These are phyloP conservation scores for Rhynchophorus ferrugineus DNA, from an alignment of 1,140 invertebrate genomes.

Conservation along the genomic window DNA sequence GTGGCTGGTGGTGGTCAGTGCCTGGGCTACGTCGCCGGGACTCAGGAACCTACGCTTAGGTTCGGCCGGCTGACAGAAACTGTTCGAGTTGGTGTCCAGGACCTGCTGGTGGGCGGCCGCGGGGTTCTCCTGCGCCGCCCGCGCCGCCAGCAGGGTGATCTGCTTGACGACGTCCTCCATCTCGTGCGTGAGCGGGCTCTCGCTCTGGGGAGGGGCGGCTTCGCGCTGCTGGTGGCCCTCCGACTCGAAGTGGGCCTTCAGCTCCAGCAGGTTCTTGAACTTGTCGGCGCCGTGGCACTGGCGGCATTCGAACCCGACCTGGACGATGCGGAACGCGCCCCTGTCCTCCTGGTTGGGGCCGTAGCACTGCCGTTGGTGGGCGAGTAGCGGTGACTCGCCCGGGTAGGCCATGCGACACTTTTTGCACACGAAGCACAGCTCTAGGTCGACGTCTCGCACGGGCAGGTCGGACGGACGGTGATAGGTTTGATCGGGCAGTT, in stretches of 20 bases:
- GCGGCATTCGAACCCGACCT: slow-evolving; percentile 63
- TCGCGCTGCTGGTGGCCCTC: slow-evolving; percentile 43
- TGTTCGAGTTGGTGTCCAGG: slow-evolving; percentile 43
- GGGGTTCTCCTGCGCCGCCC: slow-evolving; percentile 52
- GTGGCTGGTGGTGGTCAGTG: slow-evolving; percentile 51
- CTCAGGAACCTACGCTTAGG: slow-evolving; percentile 44
- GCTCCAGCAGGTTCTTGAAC: slow-evolving; percentile 52
- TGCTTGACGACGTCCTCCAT: slow-evolving; percentile 80
- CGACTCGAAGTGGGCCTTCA: slow-evolving; percentile 60
- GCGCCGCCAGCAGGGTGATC: slow-evolving; percentile 66
- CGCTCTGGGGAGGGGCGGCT: slow-evolving; percentile 38
- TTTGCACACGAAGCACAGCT: slow-evolving; percentile 78
- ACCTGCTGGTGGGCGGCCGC: slow-evolving; percentile 21
- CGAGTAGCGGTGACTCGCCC: slow-evolving; percentile 60
- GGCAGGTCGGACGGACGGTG: slow-evolving; percentile 34
- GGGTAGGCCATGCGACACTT: slow-evolving; percentile 77
- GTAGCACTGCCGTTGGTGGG: slow-evolving; percentile 65
- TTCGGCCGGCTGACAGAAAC: slow-evolving; percentile 47
- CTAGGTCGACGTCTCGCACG: slow-evolving; percentile 58
- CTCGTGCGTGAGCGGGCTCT: slow-evolving; percentile 61
- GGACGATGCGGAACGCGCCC: slow-evolving; percentile 57
- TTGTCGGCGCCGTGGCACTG: slow-evolving; percentile 54
- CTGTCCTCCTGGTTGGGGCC: slow-evolving; percentile 55
- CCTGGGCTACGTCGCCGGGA: slow-evolving; percentile 44
- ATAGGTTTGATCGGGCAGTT: slow-evolving; percentile 47